A percentile compares a stretch with the other conserved stretches of the same genome.
phyloP scores from a whole-genome alignment of 2,797 vertebrate genomes.

The Sarcoramphus papa region DNA sequence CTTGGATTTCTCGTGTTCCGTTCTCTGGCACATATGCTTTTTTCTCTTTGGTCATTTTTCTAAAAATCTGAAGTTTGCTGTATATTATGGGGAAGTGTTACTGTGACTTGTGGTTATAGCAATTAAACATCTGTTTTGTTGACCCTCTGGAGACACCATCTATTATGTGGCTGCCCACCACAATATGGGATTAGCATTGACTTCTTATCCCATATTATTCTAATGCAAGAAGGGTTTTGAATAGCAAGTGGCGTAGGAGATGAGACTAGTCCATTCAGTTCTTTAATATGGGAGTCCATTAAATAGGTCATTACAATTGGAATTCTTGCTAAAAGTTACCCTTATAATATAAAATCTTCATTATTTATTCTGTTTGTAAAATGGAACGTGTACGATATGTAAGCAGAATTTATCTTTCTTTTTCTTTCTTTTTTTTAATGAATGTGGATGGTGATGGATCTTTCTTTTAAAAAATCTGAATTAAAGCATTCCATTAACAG shows the following conservation, averaged over 20 bases:
- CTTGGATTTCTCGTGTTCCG: not conserved
- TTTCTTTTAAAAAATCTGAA: not conserved
- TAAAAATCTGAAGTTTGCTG: not conserved
- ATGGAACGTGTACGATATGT: not conserved
- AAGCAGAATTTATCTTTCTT: not conserved
- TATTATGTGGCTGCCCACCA: not conserved
- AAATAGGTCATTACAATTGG: not conserved
- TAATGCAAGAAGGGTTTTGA: not conserved
- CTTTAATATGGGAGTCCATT: not conserved
- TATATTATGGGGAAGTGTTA: not conserved
- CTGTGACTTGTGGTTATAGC: not conserved
- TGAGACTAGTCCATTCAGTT: not conserved
- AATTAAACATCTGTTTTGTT: not conserved
- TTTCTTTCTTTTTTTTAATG: not conserved
- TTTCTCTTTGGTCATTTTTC: not conserved
- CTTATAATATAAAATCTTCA: not conserved
- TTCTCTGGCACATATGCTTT: accelerated
- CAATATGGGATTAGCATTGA: accelerated
- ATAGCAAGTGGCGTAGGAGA: not conserved
- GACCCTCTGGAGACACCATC: not conserved
- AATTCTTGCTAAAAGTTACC: not conserved
- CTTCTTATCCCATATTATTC: not conserved
- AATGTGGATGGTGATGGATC: not conserved
- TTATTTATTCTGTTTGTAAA: not conserved
- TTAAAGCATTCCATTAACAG: not conserved